phyloP scores from a whole-genome alignment of 1,140 invertebrate genomes.

The Apis cerana region DNA sequence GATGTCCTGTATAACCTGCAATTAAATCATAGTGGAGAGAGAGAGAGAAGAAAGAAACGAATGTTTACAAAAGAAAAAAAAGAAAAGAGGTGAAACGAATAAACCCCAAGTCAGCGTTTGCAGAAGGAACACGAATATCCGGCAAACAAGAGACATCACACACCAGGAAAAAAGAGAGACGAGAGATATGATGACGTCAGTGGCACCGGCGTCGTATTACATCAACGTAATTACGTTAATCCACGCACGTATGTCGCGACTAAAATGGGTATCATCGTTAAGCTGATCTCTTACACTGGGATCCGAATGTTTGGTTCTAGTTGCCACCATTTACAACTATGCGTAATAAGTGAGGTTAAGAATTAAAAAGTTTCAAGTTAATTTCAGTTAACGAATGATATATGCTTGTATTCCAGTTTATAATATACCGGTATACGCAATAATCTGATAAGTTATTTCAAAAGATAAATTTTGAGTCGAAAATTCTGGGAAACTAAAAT shows the following conservation, averaged over 20 bases:
- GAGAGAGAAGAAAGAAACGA: neutral
- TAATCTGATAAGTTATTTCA: too few relatives aligned
- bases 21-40: constrained; percentile 20
- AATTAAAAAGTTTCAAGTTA: constrained; percentile 31
- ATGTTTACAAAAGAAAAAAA: neutral
- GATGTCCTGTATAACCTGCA: constrained; percentile 42
- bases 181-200: constrained; percentile 63
- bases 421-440: neutral
- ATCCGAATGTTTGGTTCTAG: neutral
- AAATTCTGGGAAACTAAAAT: too few relatives aligned
- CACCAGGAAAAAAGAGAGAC: constrained; percentile 19
- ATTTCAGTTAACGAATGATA: neutral
- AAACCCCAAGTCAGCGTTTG: constrained; percentile 65
- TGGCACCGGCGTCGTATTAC: constrained; percentile 68
- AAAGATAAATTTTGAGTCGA: too few relatives aligned
- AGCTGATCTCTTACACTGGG: constrained; percentile 46
- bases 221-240: constrained; percentile 72
- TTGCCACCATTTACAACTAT: neutral
- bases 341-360: neutral
- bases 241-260: constrained; percentile 48
- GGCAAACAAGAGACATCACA: constrained; percentile 54
- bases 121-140: constrained; percentile 70
- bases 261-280: constrained; percentile 55
- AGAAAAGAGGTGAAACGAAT: constrained; percentile 40
- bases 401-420: neutral